Evolutionary conservation across 2,113 vertebrate species (phyloP).

Genomic region (Callospermophilus lateralis): DNA sequence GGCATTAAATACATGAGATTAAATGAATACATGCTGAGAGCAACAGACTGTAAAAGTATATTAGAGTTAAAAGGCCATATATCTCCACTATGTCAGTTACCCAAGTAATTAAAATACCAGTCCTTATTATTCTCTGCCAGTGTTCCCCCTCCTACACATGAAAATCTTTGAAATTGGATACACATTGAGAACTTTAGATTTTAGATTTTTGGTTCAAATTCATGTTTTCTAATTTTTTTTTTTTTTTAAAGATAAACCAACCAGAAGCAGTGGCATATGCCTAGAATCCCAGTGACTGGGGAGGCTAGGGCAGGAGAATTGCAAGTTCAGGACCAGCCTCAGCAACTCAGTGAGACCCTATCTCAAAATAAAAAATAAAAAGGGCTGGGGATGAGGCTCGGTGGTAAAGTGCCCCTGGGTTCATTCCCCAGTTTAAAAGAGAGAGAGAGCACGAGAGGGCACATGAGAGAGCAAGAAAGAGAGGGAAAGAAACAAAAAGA

Average conservation of each 20-base stretch:
- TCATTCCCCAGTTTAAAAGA: no score
- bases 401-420: no score
- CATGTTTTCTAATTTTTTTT: conserved; percentile 10
- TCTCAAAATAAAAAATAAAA: no score
- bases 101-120: neutral
- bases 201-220: conserved; percentile 42
- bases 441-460: no score
- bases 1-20: neutral
- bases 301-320: no score
- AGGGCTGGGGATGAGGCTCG: no score
- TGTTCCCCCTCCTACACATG: neutral
- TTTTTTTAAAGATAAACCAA: neutral
- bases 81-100: neutral
- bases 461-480: no score
- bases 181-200: conserved; percentile 24
- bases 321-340: no score
- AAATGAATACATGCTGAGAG: neutral
- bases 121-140: neutral
- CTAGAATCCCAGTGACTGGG: no score
- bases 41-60: neutral
- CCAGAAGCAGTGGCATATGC: no score
- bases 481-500: neutral
- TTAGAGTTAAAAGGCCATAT: neutral
- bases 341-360: no score
- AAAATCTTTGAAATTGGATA: conserved; percentile 12